These are phyloP conservation scores for Proales similis DNA, from an alignment of 1,140 invertebrate genomes.

Conservation along the genomic window DNA sequence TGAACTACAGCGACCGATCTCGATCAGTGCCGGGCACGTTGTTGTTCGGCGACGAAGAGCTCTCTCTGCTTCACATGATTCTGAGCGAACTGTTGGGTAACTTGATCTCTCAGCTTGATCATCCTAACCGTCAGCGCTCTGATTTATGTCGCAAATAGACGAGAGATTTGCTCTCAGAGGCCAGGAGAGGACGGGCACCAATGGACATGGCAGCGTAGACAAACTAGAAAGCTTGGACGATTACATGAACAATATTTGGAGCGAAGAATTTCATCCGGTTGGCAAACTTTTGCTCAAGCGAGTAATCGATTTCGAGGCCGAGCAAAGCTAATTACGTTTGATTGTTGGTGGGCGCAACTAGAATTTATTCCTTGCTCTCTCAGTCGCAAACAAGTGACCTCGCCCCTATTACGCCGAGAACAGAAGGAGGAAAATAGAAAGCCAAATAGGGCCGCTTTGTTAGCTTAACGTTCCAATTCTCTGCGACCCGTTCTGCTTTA, in stretches of 20 bases:
- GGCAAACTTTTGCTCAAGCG: constrained; percentile 11
- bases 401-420: too few relatives aligned
- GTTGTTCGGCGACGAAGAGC: constrained; percentile 5
- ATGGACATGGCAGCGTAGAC: background rate
- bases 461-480: too few relatives aligned
- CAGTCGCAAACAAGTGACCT: too few relatives aligned
- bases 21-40: background rate
- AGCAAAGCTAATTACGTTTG: too few relatives aligned
- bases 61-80: background rate
- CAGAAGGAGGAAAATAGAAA: too few relatives aligned
- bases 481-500: too few relatives aligned
- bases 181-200: constrained; percentile 7
- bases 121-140: background rate
- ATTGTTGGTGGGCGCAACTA: too few relatives aligned
- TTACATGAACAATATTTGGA: constrained; percentile 34
- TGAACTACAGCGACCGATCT: constrained; percentile 63
- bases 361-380: too few relatives aligned
- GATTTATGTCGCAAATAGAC: background rate
- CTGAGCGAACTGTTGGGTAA: constrained; percentile 14
- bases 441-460: too few relatives aligned
- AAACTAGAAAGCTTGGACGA: constrained; percentile 18
- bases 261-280: constrained; percentile 31
- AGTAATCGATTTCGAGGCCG: constrained; percentile 1
- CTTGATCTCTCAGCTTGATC: background rate
- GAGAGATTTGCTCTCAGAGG: constrained; percentile 33